These are phyloP conservation scores for Himantopus leucocephalus DNA, from an alignment of 2,113 vertebrate species.

Conservation along the genomic window DNA sequence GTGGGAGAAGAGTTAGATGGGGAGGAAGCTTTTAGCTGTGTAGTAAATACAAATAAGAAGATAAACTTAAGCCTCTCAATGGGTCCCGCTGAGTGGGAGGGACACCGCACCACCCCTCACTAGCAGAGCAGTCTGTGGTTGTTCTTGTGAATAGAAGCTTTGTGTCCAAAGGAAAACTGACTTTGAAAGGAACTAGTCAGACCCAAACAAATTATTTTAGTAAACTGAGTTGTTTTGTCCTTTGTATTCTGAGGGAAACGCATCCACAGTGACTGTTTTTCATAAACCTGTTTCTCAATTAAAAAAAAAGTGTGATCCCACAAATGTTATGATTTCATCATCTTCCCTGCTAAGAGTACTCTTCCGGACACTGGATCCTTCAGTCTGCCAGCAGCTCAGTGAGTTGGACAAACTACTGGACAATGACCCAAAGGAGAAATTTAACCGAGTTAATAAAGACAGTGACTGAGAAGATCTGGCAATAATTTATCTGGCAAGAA, in stretches of 20 bases:
- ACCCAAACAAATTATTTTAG: conserved; percentile 26
- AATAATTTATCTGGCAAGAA: conserved; percentile 34
- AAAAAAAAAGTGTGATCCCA: background rate
- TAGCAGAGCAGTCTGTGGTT: background rate
- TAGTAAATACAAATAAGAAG: conserved; percentile 28
- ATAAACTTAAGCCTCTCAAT: conserved; percentile 24
- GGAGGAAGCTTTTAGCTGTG: conserved; percentile 6
- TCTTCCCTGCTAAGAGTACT: background rate
- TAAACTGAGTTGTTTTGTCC: background rate
- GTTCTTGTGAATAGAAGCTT: background rate
- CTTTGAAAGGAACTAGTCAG: background rate
- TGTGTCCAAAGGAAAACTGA: conserved; percentile 2
- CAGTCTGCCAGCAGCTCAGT: background rate
- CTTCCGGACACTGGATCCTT: background rate
- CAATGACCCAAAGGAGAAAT: conserved; percentile 22
- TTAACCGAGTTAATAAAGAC: background rate
- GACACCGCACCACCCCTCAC: background rate
- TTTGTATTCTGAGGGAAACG: background rate
- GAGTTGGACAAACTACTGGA: background rate
- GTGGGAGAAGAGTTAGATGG: conserved; percentile 8
- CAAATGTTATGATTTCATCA: background rate
- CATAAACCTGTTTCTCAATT: background rate
- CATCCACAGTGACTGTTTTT: background rate
- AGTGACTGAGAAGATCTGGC: conserved; percentile 12
- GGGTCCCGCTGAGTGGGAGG: background rate